Conservation (phyloP, 2,888 invertebrate genomes). For the Phengaris alcon region DNA sequence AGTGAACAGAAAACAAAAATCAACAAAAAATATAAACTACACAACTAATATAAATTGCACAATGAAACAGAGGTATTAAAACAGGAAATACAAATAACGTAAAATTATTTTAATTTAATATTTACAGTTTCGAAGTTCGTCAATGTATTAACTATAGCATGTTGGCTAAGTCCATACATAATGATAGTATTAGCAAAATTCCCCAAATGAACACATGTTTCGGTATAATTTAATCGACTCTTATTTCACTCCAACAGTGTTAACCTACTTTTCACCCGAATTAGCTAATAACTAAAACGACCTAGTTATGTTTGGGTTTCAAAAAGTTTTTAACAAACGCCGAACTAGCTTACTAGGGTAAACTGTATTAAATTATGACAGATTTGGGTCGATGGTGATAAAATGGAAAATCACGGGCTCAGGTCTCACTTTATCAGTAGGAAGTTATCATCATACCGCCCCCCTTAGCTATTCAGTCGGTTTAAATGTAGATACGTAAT, state of each 20-base stretch:
- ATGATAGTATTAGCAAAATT: not conserved
- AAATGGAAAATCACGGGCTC: not conserved
- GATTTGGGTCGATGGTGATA: not conserved
- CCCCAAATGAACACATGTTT: not conserved
- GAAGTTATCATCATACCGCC: not conserved
- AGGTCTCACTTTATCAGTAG: not conserved
- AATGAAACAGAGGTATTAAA: no score
- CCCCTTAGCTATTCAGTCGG: not conserved
- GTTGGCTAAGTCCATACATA: not conserved
- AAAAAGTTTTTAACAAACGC: conserved; percentile 17
- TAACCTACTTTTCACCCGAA: conserved; percentile 32
- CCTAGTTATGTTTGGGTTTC: conserved; percentile 10
- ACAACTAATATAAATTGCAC: no score
- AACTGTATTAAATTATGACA: conserved; percentile 11
- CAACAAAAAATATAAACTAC: no score
- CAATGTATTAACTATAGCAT: no score
- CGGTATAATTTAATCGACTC: not conserved
- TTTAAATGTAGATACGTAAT: not conserved
- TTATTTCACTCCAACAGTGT: conserved; percentile 12
- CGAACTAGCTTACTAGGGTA: conserved; percentile 9
- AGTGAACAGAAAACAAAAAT: no score
- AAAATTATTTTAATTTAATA: no score
- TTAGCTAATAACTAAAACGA: conserved; percentile 28
- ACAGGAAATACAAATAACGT: no score
- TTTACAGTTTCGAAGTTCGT: no score